phyloP scores from a whole-genome alignment of 1,140 invertebrate genomes.

The Drosophila setifemur region DNA sequence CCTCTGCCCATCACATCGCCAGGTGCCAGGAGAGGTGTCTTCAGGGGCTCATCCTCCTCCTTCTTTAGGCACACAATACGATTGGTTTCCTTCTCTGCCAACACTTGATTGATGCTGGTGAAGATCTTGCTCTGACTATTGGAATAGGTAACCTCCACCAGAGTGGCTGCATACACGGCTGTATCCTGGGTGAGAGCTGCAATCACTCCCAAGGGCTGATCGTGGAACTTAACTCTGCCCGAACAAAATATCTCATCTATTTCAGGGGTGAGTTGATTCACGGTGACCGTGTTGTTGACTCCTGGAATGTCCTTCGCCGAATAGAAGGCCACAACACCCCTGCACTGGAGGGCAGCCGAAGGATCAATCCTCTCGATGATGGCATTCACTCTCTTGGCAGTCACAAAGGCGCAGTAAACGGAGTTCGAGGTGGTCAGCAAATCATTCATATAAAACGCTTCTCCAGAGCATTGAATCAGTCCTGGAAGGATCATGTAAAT shows the following conservation, averaged over 20 bases:
- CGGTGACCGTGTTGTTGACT: constrained; percentile 84
- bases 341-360: constrained; percentile 84
- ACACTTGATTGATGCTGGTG: constrained; percentile 82
- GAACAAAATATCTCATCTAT: constrained; percentile 83
- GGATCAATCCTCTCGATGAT: constrained; percentile 85
- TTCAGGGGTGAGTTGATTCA: constrained; percentile 40
- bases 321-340: constrained; percentile 88
- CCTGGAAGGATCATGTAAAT: constrained; percentile 78
- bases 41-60: constrained; percentile 84
- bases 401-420: constrained; percentile 87
- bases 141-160: constrained; percentile 87
- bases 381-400: constrained; percentile 84
- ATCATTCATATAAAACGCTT: constrained; percentile 87
- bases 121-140: constrained; percentile 28
- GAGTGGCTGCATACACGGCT: constrained; percentile 86
- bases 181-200: constrained; percentile 85
- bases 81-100: constrained; percentile 86
- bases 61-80: constrained; percentile 83
- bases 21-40: constrained; percentile 82
- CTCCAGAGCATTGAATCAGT: constrained; percentile 88
- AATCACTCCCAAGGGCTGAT: constrained; percentile 89
- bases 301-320: constrained; percentile 90
- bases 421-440: constrained; percentile 83
- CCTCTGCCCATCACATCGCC: constrained; percentile 55
- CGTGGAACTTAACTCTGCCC: constrained; percentile 86